Evolutionary conservation across 2,113 vertebrate genomes (phyloP).

Genomic region (Crotalus viridis): DNA sequence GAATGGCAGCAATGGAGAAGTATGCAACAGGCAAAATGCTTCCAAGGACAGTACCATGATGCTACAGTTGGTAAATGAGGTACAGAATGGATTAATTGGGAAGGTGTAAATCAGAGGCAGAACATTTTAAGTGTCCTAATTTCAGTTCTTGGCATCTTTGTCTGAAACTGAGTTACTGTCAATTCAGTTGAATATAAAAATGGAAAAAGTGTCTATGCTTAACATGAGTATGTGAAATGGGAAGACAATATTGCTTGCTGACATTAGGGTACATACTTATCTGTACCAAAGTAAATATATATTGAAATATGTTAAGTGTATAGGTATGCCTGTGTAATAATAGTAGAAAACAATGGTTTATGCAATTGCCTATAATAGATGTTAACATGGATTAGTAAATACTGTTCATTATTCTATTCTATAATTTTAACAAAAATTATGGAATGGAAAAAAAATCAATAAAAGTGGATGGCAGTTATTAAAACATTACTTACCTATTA

Average conservation of each 20-base stretch:
- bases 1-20: background rate
- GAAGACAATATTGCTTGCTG: background rate
- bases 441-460: background rate
- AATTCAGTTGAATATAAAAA: background rate
- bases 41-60: background rate
- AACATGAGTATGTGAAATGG: background rate
- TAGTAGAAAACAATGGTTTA: background rate
- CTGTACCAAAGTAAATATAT: background rate
- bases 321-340: background rate
- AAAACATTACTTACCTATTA: background rate
- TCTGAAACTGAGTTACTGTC: background rate
- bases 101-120: background rate
- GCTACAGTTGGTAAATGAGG: background rate
- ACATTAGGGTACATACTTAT: background rate
- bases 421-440: background rate
- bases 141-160: background rate
- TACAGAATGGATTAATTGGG: background rate
- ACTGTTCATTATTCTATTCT: background rate
- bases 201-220: no score
- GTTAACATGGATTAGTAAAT: slow-evolving; percentile 2
- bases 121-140: background rate
- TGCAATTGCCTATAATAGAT: background rate
- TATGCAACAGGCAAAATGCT: background rate
- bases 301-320: background rate
- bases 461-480: background rate